Evolutionary conservation across 2,888 invertebrate species (phyloP), one percentile per base, ranked within the genome.

Genomic region (Heliconius charithonia): DNA sequence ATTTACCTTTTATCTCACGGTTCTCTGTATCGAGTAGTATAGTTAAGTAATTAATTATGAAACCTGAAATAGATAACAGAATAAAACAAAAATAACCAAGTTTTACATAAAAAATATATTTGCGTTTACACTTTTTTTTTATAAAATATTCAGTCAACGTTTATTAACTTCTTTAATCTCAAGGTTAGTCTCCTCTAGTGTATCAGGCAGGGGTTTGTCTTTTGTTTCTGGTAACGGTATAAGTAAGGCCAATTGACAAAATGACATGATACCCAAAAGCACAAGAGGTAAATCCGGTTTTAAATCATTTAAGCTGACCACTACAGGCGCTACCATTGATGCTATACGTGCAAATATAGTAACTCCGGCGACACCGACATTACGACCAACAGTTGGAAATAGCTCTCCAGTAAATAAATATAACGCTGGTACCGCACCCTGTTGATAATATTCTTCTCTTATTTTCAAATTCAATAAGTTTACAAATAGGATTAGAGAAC

Each of bases 341-440:
- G 97, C 98, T 70, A 97, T 91, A 81, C 97, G 95, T 3, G 97
- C 97, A 84, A 97, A 97, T 91, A 97, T 97, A 0, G 97, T 96
- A 72, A 97, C 97, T 1, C 96, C 95, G 16, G 97, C 97, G 72
- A 98, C 95, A 2, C 97, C 97, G 25, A 96, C 96, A 86, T 98
- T 98, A 27, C 98, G 94, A 4, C 97, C 95, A 25, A 97, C 95
- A 0, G 98, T 98, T 16, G 98, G 98, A 86, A 96, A 97, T 59
- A 97, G 89, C 90, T 98, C 98, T 0, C 97, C 97, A 16, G 97
- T 96, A 87, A 96, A 97, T 27, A 98, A 94, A 88, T 97, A 98
- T 77, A 97, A 91, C 0, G 96, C 91, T 76, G 95, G 93, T 80
- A 95, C 89, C 0, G 95, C 92, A 16, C 96, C 93, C 96, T 96